A percentile compares a stretch with the other conserved stretches of the same genome.
phyloP scores from a whole-genome alignment of 1,140 invertebrate genomes.

The Plodia interpunctella region DNA sequence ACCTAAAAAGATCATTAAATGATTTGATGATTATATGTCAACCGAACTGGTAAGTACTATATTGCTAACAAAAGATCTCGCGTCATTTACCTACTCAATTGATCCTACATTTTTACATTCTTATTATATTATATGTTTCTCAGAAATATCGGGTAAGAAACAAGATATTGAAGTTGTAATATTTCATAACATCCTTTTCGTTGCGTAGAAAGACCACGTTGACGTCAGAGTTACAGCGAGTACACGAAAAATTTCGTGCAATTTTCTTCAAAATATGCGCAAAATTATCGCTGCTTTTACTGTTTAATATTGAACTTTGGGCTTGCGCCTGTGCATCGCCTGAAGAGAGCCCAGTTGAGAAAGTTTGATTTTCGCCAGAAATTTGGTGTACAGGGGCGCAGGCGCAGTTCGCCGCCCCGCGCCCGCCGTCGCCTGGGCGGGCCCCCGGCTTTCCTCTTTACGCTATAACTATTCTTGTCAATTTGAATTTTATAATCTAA shows the following conservation, averaged over 20 bases:
- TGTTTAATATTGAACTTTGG: slow-evolving; percentile 22
- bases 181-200: neutral
- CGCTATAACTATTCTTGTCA: neutral
- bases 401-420: slow-evolving; percentile 42
- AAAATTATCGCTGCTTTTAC: slow-evolving; percentile 26
- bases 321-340: slow-evolving; percentile 51
- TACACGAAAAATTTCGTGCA: slow-evolving; percentile 62
- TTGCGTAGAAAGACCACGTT: slow-evolving; percentile 13
- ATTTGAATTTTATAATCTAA: slow-evolving; percentile 19
- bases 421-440: slow-evolving; percentile 44
- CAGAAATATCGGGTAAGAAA: neutral
- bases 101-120: no score
- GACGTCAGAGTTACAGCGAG: slow-evolving; percentile 42
- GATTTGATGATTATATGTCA: no score
- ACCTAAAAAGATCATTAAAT: no score
- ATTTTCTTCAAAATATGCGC: slow-evolving; percentile 45
- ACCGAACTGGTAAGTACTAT: no score
- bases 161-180: neutral
- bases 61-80: no score
- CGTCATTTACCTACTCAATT: no score
- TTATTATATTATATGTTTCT: neutral
- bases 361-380: slow-evolving; percentile 45
- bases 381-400: slow-evolving; percentile 28
- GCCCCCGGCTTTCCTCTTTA: slow-evolving; percentile 23
- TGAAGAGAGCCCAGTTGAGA: slow-evolving; percentile 37